Conservation (phyloP, 2,113 vertebrate species). For the Pseudopipra pipra region DNA sequence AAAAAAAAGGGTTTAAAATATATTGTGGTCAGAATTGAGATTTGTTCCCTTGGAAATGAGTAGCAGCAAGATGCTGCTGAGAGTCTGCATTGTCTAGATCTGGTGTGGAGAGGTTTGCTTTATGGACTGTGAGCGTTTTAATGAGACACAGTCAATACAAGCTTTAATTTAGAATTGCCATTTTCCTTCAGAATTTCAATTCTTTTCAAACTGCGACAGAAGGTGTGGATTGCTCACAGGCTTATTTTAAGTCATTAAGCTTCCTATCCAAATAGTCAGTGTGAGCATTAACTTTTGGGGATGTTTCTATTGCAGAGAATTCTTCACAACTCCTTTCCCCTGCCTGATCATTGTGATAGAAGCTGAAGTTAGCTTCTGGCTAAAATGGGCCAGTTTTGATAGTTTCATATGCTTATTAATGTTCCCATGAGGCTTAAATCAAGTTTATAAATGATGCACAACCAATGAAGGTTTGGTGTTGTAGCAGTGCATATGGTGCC, state of each 20-base stretch:
- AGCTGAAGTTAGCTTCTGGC: conserved; percentile 36
- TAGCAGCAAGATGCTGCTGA: neutral
- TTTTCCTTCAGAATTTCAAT: conserved; percentile 16
- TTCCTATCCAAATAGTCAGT: conserved; percentile 14
- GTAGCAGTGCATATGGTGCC: neutral
- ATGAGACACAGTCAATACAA: neutral
- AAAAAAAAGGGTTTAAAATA: neutral
- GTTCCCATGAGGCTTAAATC: conserved; percentile 6
- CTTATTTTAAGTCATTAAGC: conserved; percentile 37
- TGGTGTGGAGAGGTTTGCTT: neutral
- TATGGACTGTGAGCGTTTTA: neutral
- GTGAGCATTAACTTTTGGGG: neutral
- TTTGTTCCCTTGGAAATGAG: neutral
- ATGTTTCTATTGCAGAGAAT: conserved; percentile 17
- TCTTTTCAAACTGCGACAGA: conserved; percentile 16
- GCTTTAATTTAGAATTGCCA: conserved; percentile 27
- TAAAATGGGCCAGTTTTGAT: conserved; percentile 40
- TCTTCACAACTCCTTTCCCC: neutral
- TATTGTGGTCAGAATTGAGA: neutral
- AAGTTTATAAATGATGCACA: neutral
- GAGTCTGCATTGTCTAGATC: neutral
- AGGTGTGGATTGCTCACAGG: conserved; percentile 4
- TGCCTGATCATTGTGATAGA: neutral
- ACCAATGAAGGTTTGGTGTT: neutral
- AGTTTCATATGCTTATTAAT: conserved; percentile 8